These are phyloP conservation scores for Hylaea fasciaria DNA, from an alignment of 2,888 invertebrate species.

Conservation along the genomic window DNA sequence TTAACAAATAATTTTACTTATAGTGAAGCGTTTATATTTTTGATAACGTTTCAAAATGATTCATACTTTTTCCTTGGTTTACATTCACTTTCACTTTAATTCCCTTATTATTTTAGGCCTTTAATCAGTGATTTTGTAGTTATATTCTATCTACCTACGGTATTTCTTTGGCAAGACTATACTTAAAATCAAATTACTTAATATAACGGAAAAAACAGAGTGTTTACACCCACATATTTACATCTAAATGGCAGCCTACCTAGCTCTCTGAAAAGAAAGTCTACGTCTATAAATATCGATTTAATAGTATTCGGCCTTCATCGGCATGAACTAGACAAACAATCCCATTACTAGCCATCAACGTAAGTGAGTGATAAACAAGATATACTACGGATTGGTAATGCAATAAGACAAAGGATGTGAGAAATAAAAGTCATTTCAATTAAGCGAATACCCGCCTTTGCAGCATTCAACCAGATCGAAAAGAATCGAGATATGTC, in stretches of 20 bases:
- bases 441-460: constrained; percentile 43
- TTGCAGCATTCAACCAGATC: constrained; percentile 38
- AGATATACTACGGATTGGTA: constrained; percentile 34
- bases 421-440: constrained; percentile 40
- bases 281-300: constrained; percentile 25
- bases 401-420: constrained; percentile 41
- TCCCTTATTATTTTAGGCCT: too few relatives aligned
- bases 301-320: constrained; percentile 28
- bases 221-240: constrained; percentile 6
- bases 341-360: constrained; percentile 35
- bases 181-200: not conserved
- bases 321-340: constrained; percentile 39
- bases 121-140: not conserved
- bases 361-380: constrained; percentile 37
- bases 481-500: constrained; percentile 43
- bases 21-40: too few relatives aligned
- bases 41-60: too few relatives aligned
- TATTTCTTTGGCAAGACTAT: not conserved
- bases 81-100: too few relatives aligned
- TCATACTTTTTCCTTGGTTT: too few relatives aligned
- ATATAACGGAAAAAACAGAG: constrained; percentile 2
- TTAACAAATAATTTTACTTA: too few relatives aligned
- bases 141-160: not conserved
- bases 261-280: constrained; percentile 24
- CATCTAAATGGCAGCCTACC: constrained; percentile 18